Base-by-base conservation (phyloP, 2,797 vertebrate genomes). In the Botia almorhae region DNA sequence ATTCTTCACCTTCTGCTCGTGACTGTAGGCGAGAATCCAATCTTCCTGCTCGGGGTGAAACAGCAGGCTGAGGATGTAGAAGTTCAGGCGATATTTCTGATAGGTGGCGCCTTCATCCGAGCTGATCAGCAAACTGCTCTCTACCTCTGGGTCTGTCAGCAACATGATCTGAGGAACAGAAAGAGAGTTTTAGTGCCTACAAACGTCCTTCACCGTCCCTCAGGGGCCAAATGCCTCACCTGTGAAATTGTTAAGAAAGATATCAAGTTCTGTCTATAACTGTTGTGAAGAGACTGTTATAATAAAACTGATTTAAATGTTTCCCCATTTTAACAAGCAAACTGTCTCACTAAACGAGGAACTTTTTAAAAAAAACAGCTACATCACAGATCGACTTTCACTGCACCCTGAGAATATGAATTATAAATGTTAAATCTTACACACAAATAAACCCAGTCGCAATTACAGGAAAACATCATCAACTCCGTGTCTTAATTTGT, bases 31-130 rank as follows among this genome's bases (percentile, higher is more conserved):
- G 87, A 99, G 93, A 67, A 99, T 98, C 98, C 98, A 99, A 81
- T 99, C 98, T 80, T 99, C 97, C 84, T 95, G 93, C 84, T 94
- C 93, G 0, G 98, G 98, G 76, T 99, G 97, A 87, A 99, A 99
- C 23, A 99, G 95, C 72, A 99, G 90, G 83, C 96, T 99, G 81
- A 98, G 96, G 88, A 99, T 98, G 87, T 97, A 98, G 89, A 99
- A 99, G 87, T 90, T 97, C 65, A 98, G 95, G 0, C 98, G 93
- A 84, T 99, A 98, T 87, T 98, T 99, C 90, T 99, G 98, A 87
- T 99, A 99, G 7, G 96, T 98, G n/a, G 97, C 98, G 0, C 98
- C 98, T 91, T 99, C 97, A 29, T 99, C 97, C 0, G 97, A 95
- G 92, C 98, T 99, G 92, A 99, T 98, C 83, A 99, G 88, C 10